Base-by-base conservation (phyloP, 2,797 vertebrate species). In the Ptychadena robeensis region DNA sequence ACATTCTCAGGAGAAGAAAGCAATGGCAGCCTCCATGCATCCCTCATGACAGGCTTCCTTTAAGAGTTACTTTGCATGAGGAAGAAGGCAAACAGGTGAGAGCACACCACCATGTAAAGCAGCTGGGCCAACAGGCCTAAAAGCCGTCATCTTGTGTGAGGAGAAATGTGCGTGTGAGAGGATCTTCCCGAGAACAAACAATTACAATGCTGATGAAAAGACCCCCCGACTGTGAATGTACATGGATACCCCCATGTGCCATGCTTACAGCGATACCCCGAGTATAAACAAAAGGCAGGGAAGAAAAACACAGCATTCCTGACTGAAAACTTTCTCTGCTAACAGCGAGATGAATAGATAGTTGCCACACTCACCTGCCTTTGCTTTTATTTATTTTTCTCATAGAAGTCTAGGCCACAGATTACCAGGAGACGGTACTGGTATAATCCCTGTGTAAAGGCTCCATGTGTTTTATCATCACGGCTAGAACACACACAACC, bases 271-370 rank as follows among this genome's bases (percentile, higher is more conserved):
- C 44, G 34, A 31, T 15, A 15, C 53, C n/a, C 9, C 15, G 18
- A 64, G 11, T 34, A 35, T 68, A 27, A 78, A 37, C 66, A 68
- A n/a, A 25, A n/a, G 31, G 32, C 53, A 9, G 7, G 22, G 22
- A 67, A 67, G n/a, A 35, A 67, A 67, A 67, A 67, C 74, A 66
- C 30, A 3, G 22, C 64, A 68, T 78, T 78, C 75, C 63, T 75
- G 37, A 1, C 59, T 0, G 5, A n/a, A 40, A 27, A 76, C 28
- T 37, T 34, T 34, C 30, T 25, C 35, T 27, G 35, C 12, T 12
- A n/a, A 59, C 0, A 28, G 61, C 28, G 15, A 25, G 63, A 48
- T 48, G 73, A 25, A 27, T 11, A 25, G 30, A 75, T 37, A 63
- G 57, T 15, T 63, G 10, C 59, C 28, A 53, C 38, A 22, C 40